A percentile compares a stretch with the other conserved stretches of the same genome.
These are phyloP conservation scores for Ormyrus nitidulus DNA, from an alignment of 2,888 invertebrate genomes.

Conservation along the genomic window DNA sequence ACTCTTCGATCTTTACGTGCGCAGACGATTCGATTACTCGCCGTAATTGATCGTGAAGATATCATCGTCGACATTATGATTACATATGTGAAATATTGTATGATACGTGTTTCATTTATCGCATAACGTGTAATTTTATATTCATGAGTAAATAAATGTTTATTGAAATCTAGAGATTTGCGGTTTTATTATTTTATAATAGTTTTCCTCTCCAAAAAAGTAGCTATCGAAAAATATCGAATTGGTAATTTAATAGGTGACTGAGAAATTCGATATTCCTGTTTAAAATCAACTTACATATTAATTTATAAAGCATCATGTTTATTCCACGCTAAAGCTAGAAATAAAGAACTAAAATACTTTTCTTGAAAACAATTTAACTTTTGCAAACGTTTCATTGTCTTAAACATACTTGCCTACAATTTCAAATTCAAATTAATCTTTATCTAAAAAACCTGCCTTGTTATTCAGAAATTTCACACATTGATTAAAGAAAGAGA, in stretches of 20 bases:
- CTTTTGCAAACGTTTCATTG: too few relatives aligned
- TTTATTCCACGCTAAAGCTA: neutral
- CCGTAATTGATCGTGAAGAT: slow-evolving; percentile 22
- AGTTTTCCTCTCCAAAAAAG: too few relatives aligned
- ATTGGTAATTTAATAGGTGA: too few relatives aligned
- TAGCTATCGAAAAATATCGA: neutral
- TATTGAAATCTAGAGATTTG: slow-evolving; percentile 56
- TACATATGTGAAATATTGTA: slow-evolving; percentile 72
- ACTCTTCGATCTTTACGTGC: slow-evolving; percentile 18
- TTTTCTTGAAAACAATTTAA: too few relatives aligned
- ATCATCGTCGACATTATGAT: slow-evolving; percentile 46
- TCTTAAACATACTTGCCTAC: too few relatives aligned
- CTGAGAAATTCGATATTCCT: too few relatives aligned
- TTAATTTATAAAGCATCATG: too few relatives aligned
- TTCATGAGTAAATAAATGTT: slow-evolving; percentile 70
- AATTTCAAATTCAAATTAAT: too few relatives aligned
- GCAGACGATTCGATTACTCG: slow-evolving; percentile 33
- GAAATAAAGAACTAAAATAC: neutral
- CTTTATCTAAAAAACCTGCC: too few relatives aligned
- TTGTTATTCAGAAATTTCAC: too few relatives aligned
- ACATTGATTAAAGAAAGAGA: too few relatives aligned
- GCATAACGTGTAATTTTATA: slow-evolving; percentile 72
- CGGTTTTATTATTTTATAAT: neutral
- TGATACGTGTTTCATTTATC: slow-evolving; percentile 70
- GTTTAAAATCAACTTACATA: too few relatives aligned